Percentiles rank a stretch among this genome's conserved stretches.
phyloP scores from a whole-genome alignment of 2,113 vertebrate species.

The Lamprologus ornatipinnis region DNA sequence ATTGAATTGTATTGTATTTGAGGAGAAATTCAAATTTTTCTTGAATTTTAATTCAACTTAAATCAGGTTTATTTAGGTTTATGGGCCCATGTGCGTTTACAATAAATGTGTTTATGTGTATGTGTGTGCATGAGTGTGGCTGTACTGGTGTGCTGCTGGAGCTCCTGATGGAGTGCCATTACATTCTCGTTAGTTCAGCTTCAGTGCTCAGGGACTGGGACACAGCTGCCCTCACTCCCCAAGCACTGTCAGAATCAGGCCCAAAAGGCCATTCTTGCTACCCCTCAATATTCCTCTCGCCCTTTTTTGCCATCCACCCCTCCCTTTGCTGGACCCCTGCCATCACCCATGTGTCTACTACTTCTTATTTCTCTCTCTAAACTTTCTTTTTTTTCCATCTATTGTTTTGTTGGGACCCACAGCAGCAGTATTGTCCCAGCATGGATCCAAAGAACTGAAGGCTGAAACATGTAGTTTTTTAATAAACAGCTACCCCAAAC shows the following conservation, averaged over 20 bases:
- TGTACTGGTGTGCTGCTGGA: neutral
- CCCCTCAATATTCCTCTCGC: neutral
- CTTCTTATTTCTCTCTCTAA: neutral
- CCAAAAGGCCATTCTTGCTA: neutral
- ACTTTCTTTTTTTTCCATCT: neutral
- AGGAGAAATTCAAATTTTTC: neutral
- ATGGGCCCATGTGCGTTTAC: neutral
- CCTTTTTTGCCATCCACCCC: neutral
- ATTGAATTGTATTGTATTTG: neutral
- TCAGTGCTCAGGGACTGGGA: conserved; percentile 20
- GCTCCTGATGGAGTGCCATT: conserved; percentile 45
- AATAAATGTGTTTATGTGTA: neutral
- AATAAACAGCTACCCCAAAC: neutral
- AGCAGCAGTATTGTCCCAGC: neutral
- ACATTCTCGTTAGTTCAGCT: conserved; percentile 57
- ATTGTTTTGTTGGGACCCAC: neutral
- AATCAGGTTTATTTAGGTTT: neutral
- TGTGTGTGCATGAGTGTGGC: neutral
- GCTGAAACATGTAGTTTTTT: neutral
- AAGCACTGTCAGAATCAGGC: conserved; percentile 12
- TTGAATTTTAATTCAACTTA: neutral
- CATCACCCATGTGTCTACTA: neutral
- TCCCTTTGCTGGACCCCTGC: conserved; percentile 1
- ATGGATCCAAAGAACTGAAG: neutral
- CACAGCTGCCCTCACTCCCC: conserved; percentile 44